Percentiles rank a stretch among this genome's conserved stretches.
Conservation (phyloP, 2,888 invertebrate genomes). For the Apamea anceps region DNA sequence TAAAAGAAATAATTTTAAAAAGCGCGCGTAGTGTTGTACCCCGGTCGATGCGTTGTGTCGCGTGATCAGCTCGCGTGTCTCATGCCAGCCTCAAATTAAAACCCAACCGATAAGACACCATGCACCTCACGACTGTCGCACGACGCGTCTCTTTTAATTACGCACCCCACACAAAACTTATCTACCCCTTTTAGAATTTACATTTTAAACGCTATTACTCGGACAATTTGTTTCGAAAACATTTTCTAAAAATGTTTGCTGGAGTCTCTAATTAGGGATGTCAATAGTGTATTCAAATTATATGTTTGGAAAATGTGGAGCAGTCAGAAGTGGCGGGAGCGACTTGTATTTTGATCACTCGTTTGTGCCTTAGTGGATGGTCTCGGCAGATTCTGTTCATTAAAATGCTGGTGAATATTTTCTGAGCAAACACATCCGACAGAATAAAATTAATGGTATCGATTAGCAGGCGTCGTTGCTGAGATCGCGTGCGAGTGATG, state of each 20-base stretch:
- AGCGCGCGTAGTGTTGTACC: conserved; percentile 69
- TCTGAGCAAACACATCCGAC: conserved; percentile 81
- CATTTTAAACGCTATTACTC: conserved; percentile 73
- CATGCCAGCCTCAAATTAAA: conserved; percentile 89
- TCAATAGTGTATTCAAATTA: conserved; percentile 52
- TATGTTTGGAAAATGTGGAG: conserved; percentile 37
- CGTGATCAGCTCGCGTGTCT: conserved; percentile 89
- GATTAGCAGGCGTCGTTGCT: conserved; percentile 83
- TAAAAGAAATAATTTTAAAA: conserved; percentile 84
- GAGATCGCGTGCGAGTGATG: conserved; percentile 89
- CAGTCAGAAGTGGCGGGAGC: conserved; percentile 24
- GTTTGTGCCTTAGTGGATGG: conserved; percentile 45
- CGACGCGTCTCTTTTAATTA: conserved; percentile 89
- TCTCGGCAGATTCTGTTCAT: conserved; percentile 72
- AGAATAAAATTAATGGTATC: conserved; percentile 88
- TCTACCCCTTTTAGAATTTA: conserved; percentile 83
- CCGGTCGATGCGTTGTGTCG: conserved; percentile 82
- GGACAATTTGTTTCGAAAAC: conserved; percentile 63
- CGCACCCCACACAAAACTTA: conserved; percentile 87
- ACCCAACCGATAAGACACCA: conserved; percentile 87
- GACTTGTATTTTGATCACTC: conserved; percentile 37
- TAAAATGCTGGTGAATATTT: conserved; percentile 82
- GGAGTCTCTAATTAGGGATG: conserved; percentile 62
- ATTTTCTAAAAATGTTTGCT: conserved; percentile 59
- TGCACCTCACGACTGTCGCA: conserved; percentile 88